A percentile compares a stretch with the other conserved stretches of the same genome.
Evolutionary conservation across 2,888 invertebrate species (phyloP).

Genomic region (Deroplatys truncata): DNA sequence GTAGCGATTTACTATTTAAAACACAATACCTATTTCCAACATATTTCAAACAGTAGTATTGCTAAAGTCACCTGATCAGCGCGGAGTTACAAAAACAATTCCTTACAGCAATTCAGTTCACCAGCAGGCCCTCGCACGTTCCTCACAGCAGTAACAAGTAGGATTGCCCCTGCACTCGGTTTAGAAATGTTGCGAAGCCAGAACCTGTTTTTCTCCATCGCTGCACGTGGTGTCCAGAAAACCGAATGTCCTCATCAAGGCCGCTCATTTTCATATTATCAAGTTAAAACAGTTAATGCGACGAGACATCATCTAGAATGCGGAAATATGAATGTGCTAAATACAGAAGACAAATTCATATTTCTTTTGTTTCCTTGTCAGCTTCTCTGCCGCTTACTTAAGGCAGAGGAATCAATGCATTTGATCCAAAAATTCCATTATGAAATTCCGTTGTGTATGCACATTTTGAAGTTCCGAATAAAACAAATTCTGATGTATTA

Average conservation of each 20-base stretch:
- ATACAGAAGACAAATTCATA: too few relatives aligned
- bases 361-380: too few relatives aligned
- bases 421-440: too few relatives aligned
- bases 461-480: too few relatives aligned
- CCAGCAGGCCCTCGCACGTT: background rate
- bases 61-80: background rate
- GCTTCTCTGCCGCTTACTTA: too few relatives aligned
- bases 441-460: too few relatives aligned
- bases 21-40: background rate
- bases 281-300: too few relatives aligned
- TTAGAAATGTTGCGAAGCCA: background rate
- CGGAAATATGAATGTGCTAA: too few relatives aligned
- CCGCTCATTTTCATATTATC: background rate
- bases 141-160: background rate
- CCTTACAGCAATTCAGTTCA: background rate
- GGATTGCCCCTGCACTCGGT: background rate
- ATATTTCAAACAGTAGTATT: background rate
- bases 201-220: background rate
- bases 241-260: background rate
- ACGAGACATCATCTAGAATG: too few relatives aligned
- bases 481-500: too few relatives aligned
- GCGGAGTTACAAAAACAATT: background rate
- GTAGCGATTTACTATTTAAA: background rate
- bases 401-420: too few relatives aligned
- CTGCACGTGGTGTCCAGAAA: background rate